These are phyloP conservation scores for Petromus typicus DNA, from an alignment of 2,113 vertebrate species.

Conservation along the genomic window DNA sequence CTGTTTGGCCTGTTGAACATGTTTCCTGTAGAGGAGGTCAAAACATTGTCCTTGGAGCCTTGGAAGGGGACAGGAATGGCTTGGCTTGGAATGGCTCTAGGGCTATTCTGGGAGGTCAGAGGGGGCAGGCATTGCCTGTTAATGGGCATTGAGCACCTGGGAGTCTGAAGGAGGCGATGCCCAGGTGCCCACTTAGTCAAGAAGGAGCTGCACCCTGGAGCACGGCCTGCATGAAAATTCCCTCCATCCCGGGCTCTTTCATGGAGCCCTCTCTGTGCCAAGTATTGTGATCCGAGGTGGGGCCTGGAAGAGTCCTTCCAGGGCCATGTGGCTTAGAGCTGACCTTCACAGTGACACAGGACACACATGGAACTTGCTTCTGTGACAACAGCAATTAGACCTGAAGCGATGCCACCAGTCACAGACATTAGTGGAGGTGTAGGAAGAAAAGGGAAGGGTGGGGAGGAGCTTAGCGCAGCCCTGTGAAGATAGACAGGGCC, in stretches of 20 bases:
- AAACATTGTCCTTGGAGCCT: neutral
- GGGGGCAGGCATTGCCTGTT: neutral
- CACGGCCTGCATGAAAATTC: neutral
- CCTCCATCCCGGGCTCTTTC: no score
- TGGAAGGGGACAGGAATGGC: no score
- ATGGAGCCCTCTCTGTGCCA: neutral
- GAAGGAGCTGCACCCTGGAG: neutral
- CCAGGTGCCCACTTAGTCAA: rapidly evolving
- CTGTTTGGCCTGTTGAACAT: neutral
- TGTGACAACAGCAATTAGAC: neutral
- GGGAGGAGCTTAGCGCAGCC: neutral
- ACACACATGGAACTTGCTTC: neutral
- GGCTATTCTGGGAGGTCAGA: no score
- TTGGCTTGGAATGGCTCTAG: neutral
- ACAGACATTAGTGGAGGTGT: neutral
- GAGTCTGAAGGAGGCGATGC: neutral
- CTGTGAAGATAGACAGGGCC: neutral
- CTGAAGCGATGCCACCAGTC: neutral
- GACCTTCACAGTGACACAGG: neutral
- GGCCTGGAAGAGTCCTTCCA: neutral
- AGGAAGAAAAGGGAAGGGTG: neutral
- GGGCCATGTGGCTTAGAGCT: neutral
- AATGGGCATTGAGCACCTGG: neutral
- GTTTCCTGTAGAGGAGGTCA: neutral
- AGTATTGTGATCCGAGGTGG: rapidly evolving